A percentile compares a stretch with the other conserved stretches of the same genome.
Evolutionary conservation across 2,888 invertebrate species (phyloP).

Genomic region (Caenorhabditis plicata): DNA sequence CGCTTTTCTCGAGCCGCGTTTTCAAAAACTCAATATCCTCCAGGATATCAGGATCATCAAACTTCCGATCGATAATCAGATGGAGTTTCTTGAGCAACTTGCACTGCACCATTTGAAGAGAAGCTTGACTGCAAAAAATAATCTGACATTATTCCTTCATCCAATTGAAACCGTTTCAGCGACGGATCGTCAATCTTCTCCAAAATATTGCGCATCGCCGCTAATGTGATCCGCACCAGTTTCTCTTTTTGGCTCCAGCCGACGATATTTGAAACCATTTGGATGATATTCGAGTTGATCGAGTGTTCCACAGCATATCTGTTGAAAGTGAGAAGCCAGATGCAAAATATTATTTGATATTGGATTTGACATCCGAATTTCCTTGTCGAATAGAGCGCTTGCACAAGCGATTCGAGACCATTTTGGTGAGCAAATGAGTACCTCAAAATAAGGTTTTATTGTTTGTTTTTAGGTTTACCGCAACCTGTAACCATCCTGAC

Average conservation of each 20-base stretch:
- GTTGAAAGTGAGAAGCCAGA: conserved; percentile 91
- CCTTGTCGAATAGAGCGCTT: conserved; percentile 19
- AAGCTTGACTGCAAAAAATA: conserved; percentile 78
- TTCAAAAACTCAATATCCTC: conserved; percentile 89
- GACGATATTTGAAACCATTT: conserved; percentile 89
- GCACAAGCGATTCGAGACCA: conserved; percentile 19
- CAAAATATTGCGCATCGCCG: conserved; percentile 91
- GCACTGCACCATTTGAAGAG: conserved; percentile 96
- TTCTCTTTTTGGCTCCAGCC: conserved; percentile 82
- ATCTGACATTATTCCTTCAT: not conserved
- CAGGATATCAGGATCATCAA: conserved; percentile 83
- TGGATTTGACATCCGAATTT: conserved; percentile 29
- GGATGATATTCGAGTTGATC: conserved; percentile 76
- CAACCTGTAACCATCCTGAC: conserved; percentile 13
- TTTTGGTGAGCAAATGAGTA: conserved; percentile 22
- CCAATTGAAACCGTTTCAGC: conserved; percentile 70
- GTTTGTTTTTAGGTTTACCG: not conserved
- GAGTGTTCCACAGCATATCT: conserved; percentile 88
- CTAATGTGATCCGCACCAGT: conserved; percentile 90
- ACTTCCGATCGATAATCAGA: conserved; percentile 87
- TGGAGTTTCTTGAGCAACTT: conserved; percentile 84
- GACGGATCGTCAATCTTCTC: conserved; percentile 84
- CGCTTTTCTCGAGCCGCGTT: conserved; percentile 81
- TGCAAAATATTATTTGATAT: conserved; percentile 28
- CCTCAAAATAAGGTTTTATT: not conserved